These are phyloP conservation scores for Diachrysia chrysitis DNA, from an alignment of 2,888 invertebrate genomes.

Conservation along the genomic window DNA sequence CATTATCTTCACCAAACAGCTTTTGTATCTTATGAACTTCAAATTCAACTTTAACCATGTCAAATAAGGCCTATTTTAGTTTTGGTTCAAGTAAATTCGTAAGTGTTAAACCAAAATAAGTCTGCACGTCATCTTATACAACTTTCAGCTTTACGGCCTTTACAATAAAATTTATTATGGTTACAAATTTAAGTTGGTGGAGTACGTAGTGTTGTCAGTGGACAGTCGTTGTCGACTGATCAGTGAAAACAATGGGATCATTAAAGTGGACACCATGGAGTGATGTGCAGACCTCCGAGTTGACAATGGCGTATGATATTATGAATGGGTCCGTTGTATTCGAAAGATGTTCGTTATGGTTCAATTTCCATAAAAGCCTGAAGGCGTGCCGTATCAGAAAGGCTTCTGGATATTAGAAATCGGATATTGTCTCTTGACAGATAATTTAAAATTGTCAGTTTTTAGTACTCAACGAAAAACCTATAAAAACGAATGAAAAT, in stretches of 20 bases:
- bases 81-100: conserved; percentile 28
- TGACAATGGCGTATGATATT: conserved; percentile 68
- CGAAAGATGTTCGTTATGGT: conserved; percentile 40
- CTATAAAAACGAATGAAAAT: too few relatives aligned
- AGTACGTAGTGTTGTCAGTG: conserved; percentile 73
- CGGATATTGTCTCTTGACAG: too few relatives aligned
- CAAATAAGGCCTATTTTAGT: conserved; percentile 47
- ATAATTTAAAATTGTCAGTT: not conserved
- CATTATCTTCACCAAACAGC: conserved; percentile 62
- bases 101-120: conserved; percentile 22
- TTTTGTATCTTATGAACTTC: conserved; percentile 14
- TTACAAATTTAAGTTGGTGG: conserved; percentile 33
- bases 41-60: conserved; percentile 61
- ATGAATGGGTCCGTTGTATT: conserved; percentile 61
- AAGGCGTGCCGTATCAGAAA: conserved; percentile 27
- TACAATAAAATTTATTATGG: conserved; percentile 35
- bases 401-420: not conserved
- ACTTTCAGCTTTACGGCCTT: conserved; percentile 31
- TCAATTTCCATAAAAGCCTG: conserved; percentile 45
- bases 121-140: conserved; percentile 12
- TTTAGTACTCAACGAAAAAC: too few relatives aligned
- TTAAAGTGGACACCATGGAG: conserved; percentile 82
- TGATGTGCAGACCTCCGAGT: conserved; percentile 85
- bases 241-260: conserved; percentile 84
- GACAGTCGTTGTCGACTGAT: conserved; percentile 78